These are phyloP conservation scores for Halichondria panicea DNA, from an alignment of 37 sponge, comb jelly and placozoan species.

Conservation along the genomic window DNA sequence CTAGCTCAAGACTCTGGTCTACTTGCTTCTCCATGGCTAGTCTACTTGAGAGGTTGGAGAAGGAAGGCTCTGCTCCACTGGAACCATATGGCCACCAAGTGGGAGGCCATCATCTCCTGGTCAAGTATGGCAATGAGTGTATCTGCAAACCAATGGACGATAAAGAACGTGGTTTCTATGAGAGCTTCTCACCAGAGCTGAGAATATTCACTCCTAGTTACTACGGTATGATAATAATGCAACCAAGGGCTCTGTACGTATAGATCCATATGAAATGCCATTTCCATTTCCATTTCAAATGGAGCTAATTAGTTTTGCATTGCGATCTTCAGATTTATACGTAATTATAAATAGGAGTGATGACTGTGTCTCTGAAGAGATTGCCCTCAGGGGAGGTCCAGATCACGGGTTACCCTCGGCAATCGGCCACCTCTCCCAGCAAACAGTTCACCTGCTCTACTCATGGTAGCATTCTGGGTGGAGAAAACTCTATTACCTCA, in stretches of 20 bases:
- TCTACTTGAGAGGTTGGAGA: constrained; percentile 5
- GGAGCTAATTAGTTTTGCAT: too few species aligned
- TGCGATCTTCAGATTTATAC: too few species aligned
- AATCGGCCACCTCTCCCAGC: not conserved
- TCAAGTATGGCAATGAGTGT: constrained; percentile 40
- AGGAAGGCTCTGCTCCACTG: constrained; percentile 35
- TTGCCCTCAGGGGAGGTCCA: constrained; percentile 26
- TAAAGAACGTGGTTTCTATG: constrained; percentile 74
- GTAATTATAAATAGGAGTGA: constrained; percentile 25
- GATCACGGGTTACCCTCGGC: not conserved
- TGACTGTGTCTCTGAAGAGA: constrained; percentile 20
- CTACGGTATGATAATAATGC: constrained; percentile 47
- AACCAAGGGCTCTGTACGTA: not conserved
- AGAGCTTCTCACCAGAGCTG: constrained; percentile 30
- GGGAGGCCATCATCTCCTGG: constrained; percentile 71
- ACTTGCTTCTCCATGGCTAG: constrained; percentile 12
- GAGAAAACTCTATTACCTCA: not conserved
- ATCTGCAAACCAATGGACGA: constrained; percentile 69
- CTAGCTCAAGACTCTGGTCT: too few species aligned
- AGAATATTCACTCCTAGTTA: constrained; percentile 49
- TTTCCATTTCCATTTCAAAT: not conserved
- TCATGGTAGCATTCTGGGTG: not conserved
- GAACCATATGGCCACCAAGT: constrained; percentile 77
- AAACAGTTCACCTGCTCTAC: constrained; percentile 1
- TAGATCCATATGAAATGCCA: not conserved